These are phyloP conservation scores for Conopomorpha cramerella DNA, from an alignment of 1,140 invertebrate species.

Conservation along the genomic window DNA sequence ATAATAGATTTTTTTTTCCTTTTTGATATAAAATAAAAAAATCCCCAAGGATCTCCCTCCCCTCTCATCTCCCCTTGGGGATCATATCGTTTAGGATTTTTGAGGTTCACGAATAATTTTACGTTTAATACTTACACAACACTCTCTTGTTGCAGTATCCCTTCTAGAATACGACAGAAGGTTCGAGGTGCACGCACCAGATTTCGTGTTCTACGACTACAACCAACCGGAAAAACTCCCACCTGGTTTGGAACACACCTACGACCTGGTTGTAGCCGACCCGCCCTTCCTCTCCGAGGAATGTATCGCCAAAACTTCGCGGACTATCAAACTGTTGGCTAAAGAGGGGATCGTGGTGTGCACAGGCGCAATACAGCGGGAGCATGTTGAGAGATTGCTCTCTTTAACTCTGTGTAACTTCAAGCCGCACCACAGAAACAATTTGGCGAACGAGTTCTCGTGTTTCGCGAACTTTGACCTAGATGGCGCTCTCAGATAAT, in stretches of 20 bases:
- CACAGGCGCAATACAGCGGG: constrained; percentile 83
- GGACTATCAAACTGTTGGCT: constrained; percentile 77
- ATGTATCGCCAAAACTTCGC: constrained; percentile 83
- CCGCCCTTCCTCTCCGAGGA: constrained; percentile 94
- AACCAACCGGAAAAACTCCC: constrained; percentile 77
- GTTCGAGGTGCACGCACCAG: constrained; percentile 77
- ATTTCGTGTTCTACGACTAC: constrained; percentile 91
- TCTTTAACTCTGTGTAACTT: constrained; percentile 72
- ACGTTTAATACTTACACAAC: background rate
- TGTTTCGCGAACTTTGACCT: constrained; percentile 89
- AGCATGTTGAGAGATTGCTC: constrained; percentile 69
- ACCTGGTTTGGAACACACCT: constrained; percentile 62
- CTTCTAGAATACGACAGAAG: constrained; percentile 83
- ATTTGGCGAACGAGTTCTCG: constrained; percentile 90
- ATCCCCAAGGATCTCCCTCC: too few relatives aligned
- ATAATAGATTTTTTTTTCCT: background rate
- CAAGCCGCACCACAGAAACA: constrained; percentile 81
- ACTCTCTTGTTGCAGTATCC: constrained; percentile 64
- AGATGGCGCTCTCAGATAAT: constrained; percentile 45
- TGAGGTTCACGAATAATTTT: background rate
- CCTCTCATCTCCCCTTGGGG: too few relatives aligned
- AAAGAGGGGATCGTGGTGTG: constrained; percentile 87
- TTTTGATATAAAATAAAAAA: background rate
- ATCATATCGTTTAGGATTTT: too few relatives aligned
- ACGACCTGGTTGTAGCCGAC: constrained; percentile 89